These are phyloP conservation scores for Synaphobranchus kaupii DNA, from an alignment of 2,797 vertebrate species.

Conservation along the genomic window DNA sequence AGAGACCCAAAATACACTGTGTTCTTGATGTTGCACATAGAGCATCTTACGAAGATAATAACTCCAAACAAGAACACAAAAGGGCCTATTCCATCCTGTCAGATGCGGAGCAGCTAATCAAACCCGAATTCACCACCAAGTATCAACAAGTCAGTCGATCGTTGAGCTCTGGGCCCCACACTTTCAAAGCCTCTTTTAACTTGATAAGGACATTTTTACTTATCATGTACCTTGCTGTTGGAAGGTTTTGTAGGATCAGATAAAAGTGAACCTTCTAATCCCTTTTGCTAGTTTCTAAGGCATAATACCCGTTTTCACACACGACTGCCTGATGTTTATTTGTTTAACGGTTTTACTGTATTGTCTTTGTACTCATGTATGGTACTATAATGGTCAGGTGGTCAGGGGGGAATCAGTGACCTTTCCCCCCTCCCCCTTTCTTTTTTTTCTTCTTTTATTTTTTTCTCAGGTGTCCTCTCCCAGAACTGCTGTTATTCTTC, in stretches of 20 bases:
- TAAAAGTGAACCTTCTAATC: too few species aligned
- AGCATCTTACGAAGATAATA: neutral
- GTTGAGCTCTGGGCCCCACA: too few species aligned
- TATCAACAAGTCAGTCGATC: neutral
- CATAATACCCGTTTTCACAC: too few species aligned
- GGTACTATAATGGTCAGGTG: too few species aligned
- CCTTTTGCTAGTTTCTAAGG: too few species aligned
- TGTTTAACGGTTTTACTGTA: too few species aligned
- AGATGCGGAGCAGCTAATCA: neutral
- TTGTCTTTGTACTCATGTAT: too few species aligned
- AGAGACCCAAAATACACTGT: neutral
- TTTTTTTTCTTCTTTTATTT: conserved; percentile 10
- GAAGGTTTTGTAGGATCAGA: too few species aligned
- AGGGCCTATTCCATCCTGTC: neutral
- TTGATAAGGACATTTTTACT: too few species aligned
- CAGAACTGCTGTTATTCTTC: conserved; percentile 52
- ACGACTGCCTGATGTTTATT: too few species aligned
- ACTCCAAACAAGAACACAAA: neutral
- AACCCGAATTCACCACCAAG: conserved; percentile 7
- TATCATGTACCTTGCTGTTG: too few species aligned
- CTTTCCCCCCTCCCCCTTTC: neutral
- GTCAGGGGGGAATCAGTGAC: neutral
- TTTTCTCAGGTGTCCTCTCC: conserved; percentile 19
- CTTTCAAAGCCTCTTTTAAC: too few species aligned
- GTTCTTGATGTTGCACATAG: neutral